phyloP scores from a whole-genome alignment of 2,797 vertebrate genomes.

The Protosalanx chinensis region DNA sequence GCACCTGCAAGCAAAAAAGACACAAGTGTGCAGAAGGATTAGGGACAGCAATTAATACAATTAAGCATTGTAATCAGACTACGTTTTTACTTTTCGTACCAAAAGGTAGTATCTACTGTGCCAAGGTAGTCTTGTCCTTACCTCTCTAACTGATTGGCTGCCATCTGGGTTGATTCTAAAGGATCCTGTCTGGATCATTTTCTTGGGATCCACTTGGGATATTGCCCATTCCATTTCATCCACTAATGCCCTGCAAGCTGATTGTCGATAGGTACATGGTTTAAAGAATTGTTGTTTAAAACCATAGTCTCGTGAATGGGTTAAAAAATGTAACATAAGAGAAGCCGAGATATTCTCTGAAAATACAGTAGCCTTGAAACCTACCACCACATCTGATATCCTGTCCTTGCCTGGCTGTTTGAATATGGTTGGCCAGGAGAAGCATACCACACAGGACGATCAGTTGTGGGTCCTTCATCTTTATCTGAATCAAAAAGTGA shows the following conservation, averaged over 20 bases:
- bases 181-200: conserved; percentile 92
- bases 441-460: conserved; percentile 59
- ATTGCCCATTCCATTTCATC: conserved; percentile 97
- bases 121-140: conserved; percentile 52
- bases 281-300: neutral
- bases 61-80: neutral
- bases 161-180: conserved; percentile 97
- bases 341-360: neutral
- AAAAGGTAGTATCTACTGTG: neutral
- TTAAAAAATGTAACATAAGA: neutral
- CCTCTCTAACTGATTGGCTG: conserved; percentile 91
- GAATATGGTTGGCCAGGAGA: conserved; percentile 60
- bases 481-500: conserved; percentile 42
- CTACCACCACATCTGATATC: conserved; percentile 92
- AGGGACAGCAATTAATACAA: neutral
- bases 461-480: conserved; percentile 62
- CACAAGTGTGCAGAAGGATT: neutral
- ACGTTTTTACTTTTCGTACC: neutral
- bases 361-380: neutral
- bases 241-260: conserved; percentile 92
- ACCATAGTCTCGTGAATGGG: neutral
- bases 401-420: conserved; percentile 81
- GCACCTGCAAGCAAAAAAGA: conserved; percentile 71
- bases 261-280: neutral
- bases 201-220: conserved; percentile 87